phyloP scores from a whole-genome alignment of 2,113 vertebrate species.

The Elaphurus davidianus region DNA sequence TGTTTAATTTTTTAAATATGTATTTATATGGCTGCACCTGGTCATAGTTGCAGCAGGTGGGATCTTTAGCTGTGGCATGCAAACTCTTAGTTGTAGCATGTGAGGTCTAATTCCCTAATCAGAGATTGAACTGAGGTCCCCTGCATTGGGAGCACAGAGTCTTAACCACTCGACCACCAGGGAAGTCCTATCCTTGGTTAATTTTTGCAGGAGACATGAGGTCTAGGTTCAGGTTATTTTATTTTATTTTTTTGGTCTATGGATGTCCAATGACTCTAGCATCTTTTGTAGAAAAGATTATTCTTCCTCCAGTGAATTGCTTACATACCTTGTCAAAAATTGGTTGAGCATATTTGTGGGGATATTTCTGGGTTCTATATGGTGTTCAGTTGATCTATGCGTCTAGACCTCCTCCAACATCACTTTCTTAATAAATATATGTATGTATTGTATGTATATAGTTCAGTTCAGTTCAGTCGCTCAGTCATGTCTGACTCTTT shows the following conservation, averaged over 20 bases:
- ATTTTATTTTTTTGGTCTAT: background rate
- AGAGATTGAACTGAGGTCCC: background rate
- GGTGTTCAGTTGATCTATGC: accelerated
- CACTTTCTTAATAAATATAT: background rate
- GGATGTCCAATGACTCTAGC: background rate
- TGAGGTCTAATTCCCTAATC: background rate
- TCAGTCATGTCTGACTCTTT: accelerated
- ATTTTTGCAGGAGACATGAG: background rate
- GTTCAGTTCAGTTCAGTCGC: background rate
- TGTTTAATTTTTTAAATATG: background rate
- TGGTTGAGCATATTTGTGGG: background rate
- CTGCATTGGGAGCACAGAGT: background rate
- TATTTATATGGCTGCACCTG: background rate
- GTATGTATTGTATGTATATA: accelerated
- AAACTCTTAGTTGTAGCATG: background rate
- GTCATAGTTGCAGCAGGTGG: background rate
- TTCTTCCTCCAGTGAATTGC: background rate
- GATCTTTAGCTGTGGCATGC: background rate
- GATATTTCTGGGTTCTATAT: background rate
- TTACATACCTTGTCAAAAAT: background rate
- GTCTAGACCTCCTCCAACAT: background rate
- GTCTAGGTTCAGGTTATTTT: background rate
- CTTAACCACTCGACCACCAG: background rate
- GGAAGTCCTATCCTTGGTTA: background rate
- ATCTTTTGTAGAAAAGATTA: background rate